Base-by-base conservation (phyloP, 2,797 vertebrate species). In the Myiothlypis coronata region DNA sequence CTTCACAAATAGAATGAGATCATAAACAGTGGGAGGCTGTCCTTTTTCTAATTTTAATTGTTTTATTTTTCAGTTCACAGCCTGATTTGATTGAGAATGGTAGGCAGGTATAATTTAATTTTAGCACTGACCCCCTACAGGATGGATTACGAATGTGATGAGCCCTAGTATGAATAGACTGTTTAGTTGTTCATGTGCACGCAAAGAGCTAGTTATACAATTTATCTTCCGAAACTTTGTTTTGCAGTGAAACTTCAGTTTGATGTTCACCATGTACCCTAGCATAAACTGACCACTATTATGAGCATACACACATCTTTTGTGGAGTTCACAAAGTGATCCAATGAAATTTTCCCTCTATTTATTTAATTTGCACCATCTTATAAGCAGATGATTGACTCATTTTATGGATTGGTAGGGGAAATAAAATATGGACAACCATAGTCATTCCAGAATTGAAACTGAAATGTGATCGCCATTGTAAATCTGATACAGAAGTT, bases 101-200 rank as follows among this genome's bases (percentile, higher is more conserved):
- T 94, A 92, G 46, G 90, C 92, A 96, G 94, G 91, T 95, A 96
- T 93, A 93, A 96, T 89, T 97, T 91, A 96, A 92, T 95, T 96
- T 96, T 92, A 96, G 70, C 74, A 70, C 87, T 90, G 94, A 94
- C 80, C 74, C 91, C 94, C 84, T 97, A 52, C 64, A 93, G 93
- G 47, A 90, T 77, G 60, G 84, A 92, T 91, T 96, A 91, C 77
- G 92, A 71, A 91, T 86, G 88, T 59, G 75, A 87, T 85, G 84
- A 94, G 76, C 63, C 35, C 75, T 80, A 32, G 87, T 90, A 90
- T 87, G 85, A 97, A 82, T 57, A 70, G 68, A 68, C 50, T 83
- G 26, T 90, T 94, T 85, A 95, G 91, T 39, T 86, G 93, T 50
- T 90, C 56, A 65, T 83, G 82, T 72, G 50, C 57, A 65, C 68